phyloP scores from a whole-genome alignment of 2,113 vertebrate genomes.

The Thamnophis sirtalis region DNA sequence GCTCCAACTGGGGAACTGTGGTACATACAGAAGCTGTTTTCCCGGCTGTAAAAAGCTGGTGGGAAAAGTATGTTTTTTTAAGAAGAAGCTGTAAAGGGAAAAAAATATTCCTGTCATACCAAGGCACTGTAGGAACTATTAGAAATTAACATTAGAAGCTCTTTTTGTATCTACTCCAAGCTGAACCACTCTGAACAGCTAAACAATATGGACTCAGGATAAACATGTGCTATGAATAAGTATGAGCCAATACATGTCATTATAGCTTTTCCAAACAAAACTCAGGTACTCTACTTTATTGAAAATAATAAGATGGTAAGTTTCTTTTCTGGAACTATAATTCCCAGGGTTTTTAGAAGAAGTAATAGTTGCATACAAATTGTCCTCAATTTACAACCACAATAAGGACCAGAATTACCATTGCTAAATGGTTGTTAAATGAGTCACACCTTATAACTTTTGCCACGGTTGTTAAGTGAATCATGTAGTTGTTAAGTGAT shows the following conservation, averaged over 20 bases:
- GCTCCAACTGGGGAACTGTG: background rate
- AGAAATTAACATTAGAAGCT: background rate
- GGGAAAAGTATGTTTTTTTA: background rate
- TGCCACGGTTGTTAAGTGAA: background rate
- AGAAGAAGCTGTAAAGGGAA: background rate
- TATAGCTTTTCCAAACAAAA: background rate
- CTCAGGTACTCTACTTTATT: background rate
- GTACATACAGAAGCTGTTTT: background rate
- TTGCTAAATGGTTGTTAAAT: background rate
- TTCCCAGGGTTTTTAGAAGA: background rate
- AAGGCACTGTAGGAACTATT: background rate
- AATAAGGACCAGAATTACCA: background rate
- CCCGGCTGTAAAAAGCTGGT: background rate
- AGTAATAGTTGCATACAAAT: background rate
- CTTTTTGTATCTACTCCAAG: background rate
- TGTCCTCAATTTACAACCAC: background rate
- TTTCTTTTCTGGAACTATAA: background rate
- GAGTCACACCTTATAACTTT: background rate
- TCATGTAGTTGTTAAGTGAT: background rate
- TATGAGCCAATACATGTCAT: background rate
- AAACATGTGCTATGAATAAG: background rate
- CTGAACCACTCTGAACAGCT: background rate
- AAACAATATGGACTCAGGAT: background rate
- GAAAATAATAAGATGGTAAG: background rate
- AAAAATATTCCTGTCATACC: background rate